phyloP scores from a whole-genome alignment of 2,888 invertebrate species.

The Archaeoteleia sp. region DNA sequence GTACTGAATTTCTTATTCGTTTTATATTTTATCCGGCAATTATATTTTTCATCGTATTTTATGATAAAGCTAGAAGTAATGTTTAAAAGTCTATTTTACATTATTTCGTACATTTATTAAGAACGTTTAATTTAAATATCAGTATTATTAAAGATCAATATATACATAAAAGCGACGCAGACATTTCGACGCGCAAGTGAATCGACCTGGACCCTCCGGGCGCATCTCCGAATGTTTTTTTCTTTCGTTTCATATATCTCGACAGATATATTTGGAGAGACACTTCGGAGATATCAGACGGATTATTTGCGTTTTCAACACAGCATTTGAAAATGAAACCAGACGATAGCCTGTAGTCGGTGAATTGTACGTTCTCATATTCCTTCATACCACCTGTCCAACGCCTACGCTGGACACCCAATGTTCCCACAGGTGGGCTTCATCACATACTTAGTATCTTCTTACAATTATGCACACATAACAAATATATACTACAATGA shows the following conservation, averaged over 20 bases:
- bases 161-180: background rate
- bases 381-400: constrained; percentile 16
- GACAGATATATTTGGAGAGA: constrained; percentile 11
- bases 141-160: background rate
- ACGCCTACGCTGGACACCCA: constrained; percentile 22
- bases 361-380: constrained; percentile 10
- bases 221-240: constrained; percentile 1
- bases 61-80: no score
- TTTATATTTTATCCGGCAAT: no score
- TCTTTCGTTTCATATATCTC: background rate
- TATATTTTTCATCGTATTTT: no score
- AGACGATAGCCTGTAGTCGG: background rate
- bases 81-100: no score
- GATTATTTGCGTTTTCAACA: constrained; percentile 17
- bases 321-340: background rate
- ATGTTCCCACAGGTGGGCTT: constrained; percentile 25
- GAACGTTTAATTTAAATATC: constrained; percentile 3
- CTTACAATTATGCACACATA: no score
- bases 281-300: constrained; percentile 11
- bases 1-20: no score
- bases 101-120: no score
- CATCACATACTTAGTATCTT: background rate
- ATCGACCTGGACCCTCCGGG: background rate
- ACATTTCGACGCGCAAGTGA: constrained; percentile 1
- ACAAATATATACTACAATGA: no score